Evolutionary conservation across 2,888 invertebrate species (phyloP), one percentile per base, ranked within the genome.

Genomic region (Lepidochitona cinerea): DNA sequence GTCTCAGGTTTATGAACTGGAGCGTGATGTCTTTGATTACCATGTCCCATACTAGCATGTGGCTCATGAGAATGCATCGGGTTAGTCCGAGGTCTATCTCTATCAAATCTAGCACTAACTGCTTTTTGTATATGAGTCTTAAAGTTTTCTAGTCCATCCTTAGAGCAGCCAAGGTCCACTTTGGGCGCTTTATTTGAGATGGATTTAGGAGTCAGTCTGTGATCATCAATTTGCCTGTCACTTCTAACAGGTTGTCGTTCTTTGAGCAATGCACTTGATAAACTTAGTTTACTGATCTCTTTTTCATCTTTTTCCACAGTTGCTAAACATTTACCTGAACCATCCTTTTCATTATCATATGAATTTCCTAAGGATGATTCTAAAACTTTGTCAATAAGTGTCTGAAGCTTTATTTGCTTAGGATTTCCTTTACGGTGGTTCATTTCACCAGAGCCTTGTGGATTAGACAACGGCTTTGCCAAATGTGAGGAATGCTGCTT

Each of bases 381-480:
- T 36, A 87, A 75, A 29, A 85, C 86, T 71, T 83, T 80, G 70
- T 87, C 87, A 65, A 87, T 86, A 41, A 87, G 78, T 23, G 81
- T 83, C 71, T 87, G 84, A n/a, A 81, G 74, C 37, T 66, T 66
- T 18, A 66, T 66, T 35, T 18, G 18, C 18, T 36, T 35, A 1
- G 4, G 14, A 9, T 66, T 35, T 5, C 37, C 12, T 23, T 23
- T 35, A 18, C 4, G n/a, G 35, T 37, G 37, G 37, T 14, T 12
- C 35, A 35, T 66, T 3, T 35, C 35, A 37, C 37, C 26, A 26
- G 59, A 59, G 26, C 12, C 12, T 18, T 36, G 14, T n/a, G 23
- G 3, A 35, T 18, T 35, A 37, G 35, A 23, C 5, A 36, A 36
- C 14, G 66, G 3, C 32, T 32, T 64, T 18, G 29, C 64, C 5